Base-by-base conservation (phyloP, 2,888 invertebrate species). In the Ichneumoninae sp. region DNA sequence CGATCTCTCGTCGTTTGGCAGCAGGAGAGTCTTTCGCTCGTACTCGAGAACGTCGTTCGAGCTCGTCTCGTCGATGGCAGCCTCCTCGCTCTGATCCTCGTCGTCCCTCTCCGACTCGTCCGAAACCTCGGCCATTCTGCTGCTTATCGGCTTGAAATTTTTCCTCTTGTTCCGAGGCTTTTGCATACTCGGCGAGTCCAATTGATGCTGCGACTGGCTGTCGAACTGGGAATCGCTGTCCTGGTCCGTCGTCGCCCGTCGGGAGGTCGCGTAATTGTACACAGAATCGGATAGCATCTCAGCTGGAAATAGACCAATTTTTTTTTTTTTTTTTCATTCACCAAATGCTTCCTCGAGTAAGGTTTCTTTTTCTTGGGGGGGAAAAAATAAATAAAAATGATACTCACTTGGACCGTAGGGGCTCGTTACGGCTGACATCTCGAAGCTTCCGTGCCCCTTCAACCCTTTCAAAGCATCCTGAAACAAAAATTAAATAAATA, bases 111-210 rank as follows among this genome's bases (percentile, higher is more conserved):
- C 90, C 10, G 93, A 93, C 77, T 93, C 93, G 88, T 93, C 93
- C 82, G 93, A 93, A 22, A 93, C 92, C 87, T 93, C 93, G 52
- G 93, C 93, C 93, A 94, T 93, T 92, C 94, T 90, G 94, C 93
- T 93, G 88, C 90, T 94, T 88, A 94, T 93, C 60, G 93, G 93
- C 85, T 94, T 93, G 86, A 93, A 95, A 89, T 95, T 95, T 88
- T 95, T 95, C 74, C 95, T 92, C 88, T 95, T 95, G 91, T 95
- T 95, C 10, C 94, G 93, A 80, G 94, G 93, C 82, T 93, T 93
- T 88, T 92, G 91, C 83, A 91, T 90, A 79, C 89, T 89, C 74
- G 87, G 79, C 73, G 85, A 79, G 78, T 86, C 86, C 77, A 86
- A 81, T 87, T 91, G 91, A 86, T 91, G 88, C 87, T 91, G 91